Base-by-base conservation (phyloP, 2,888 invertebrate genomes). In the Gymnoscelis rufifasciata region DNA sequence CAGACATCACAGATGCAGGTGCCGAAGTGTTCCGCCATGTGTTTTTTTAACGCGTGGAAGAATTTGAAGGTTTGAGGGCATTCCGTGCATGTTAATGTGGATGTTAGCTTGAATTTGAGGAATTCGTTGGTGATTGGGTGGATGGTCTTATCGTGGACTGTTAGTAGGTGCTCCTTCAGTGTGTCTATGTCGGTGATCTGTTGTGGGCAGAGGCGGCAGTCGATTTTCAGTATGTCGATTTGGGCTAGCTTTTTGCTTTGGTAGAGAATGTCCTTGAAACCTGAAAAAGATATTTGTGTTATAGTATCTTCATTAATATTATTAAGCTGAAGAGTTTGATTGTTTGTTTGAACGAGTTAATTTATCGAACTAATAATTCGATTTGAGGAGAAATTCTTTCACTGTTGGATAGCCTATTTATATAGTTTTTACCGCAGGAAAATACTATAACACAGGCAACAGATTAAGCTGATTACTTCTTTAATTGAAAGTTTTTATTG, bases 21-120 rank as follows among this genome's bases (percentile, higher is more conserved):
- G 0, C 83, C 82, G 5, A 87, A 84, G 47, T 84, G 86, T 1
- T 78, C 79, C 0, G 78, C 71, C 83, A 82, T 84, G 10, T 79
- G 82, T 30, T 84, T 82, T 37, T 81, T 79, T 6, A 86, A 37
- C 0, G 81, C 79, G 44, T 83, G 82, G 51, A 82, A 81, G 51
- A 76, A 83, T 7, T 62, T 74, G 56, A 68, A 86, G 36, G 49
- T 70, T 51, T 15, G 31, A 0, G 53, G 58, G 26, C 81, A 88
- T 57, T 80, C 79, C 0, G 62, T 63, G 14, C 80, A 87, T 0
- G 61, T 60, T 3, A 83, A 50, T 38, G 64, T 74, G 0, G 62
- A 10, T 0, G 79, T 80, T 1, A 87, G 35, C 4, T 62, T 58
- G 41, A 82, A 87, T 49, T 78, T 76, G 0, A 87, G 45, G 43